These are phyloP conservation scores for Caradrina clavipalpis DNA, from an alignment of 2,888 invertebrate genomes.

Conservation along the genomic window DNA sequence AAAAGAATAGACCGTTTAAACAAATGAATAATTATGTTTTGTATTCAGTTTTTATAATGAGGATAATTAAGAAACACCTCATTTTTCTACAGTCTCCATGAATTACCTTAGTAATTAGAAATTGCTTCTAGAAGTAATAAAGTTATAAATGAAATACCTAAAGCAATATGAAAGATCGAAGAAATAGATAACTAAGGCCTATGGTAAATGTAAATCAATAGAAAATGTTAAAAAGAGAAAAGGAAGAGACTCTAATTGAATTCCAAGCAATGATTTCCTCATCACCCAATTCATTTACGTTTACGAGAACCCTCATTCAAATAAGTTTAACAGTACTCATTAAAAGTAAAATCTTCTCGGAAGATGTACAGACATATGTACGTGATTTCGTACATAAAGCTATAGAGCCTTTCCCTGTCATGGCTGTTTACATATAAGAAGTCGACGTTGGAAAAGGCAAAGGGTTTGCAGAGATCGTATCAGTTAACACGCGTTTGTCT, in stretches of 20 bases:
- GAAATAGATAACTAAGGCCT: not conserved
- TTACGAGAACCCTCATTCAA: conserved; percentile 1
- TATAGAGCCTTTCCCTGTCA: conserved; percentile 33
- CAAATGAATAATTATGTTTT: not conserved
- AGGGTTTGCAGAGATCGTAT: conserved; percentile 58
- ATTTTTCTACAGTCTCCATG: not conserved
- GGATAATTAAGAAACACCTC: not conserved
- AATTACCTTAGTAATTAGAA: not conserved
- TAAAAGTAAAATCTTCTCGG: conserved; percentile 22
- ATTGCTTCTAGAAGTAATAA: too few relatives aligned
- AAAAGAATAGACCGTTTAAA: not conserved
- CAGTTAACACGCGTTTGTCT: conserved; percentile 57
- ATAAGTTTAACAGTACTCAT: conserved; percentile 25
- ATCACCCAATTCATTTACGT: not conserved
- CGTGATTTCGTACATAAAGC: conserved; percentile 39
- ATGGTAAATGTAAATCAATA: not conserved
- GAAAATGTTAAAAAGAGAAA: not conserved
- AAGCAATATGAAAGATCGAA: too few relatives aligned
- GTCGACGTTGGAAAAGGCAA: conserved; percentile 51
- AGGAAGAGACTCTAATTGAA: not conserved
- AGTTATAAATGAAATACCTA: too few relatives aligned
- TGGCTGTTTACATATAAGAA: conserved; percentile 47
- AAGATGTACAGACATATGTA: conserved; percentile 9
- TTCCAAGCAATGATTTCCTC: not conserved
- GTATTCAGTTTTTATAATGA: not conserved